Conservation (phyloP, 1,140 invertebrate genomes). For the Pseudoatta argentina region DNA sequence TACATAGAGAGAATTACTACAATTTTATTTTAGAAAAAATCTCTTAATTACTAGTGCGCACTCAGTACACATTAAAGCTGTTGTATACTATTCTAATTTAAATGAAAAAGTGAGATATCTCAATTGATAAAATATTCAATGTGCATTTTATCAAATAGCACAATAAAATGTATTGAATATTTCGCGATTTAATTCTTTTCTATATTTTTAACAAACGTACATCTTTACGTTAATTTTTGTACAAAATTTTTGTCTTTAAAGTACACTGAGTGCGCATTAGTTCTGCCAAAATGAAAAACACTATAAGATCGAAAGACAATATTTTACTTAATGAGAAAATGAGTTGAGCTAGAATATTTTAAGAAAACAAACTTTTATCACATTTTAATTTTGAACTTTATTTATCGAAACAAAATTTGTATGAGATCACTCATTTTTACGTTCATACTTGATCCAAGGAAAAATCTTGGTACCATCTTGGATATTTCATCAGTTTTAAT, state of each 20-base stretch:
- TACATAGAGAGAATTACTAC: neutral
- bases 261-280: too few species aligned
- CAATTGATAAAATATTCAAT: too few species aligned
- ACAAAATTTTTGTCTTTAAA: too few species aligned
- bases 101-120: too few species aligned
- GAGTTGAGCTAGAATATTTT: neutral
- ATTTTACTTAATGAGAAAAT: constrained; percentile 13
- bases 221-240: too few species aligned
- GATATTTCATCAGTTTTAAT: constrained; percentile 16
- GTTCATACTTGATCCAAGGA: constrained; percentile 81
- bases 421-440: constrained; percentile 15
- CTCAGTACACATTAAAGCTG: too few species aligned
- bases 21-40: neutral
- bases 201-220: too few species aligned
- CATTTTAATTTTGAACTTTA: constrained; percentile 8
- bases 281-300: too few species aligned
- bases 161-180: too few species aligned
- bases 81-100: too few species aligned
- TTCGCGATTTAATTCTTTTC: too few species aligned
- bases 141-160: too few species aligned
- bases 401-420: constrained; percentile 27
- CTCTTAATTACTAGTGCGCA: neutral
- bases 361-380: neutral
- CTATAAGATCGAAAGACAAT: neutral
- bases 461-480: constrained; percentile 83